Evolutionary conservation across 1,140 invertebrate species (phyloP), one percentile per base, ranked within the genome.

Genomic region (Macrotrachela quadricornifera): DNA sequence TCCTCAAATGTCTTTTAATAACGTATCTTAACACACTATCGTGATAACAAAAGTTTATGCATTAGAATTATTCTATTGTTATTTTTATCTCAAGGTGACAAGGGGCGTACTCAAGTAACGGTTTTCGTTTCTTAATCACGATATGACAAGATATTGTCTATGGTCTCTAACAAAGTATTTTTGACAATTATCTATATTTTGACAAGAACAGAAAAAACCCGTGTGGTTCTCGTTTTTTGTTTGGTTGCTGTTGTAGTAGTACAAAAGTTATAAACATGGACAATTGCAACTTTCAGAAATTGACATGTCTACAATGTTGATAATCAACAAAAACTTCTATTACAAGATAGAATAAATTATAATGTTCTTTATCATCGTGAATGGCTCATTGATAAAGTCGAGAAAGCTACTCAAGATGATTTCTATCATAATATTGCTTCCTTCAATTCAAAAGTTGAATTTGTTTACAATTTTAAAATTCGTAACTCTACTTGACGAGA

Each of bases 371-470:
- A 60, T 55, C 56, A 53, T 44, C 55, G 61, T 41, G 54, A 59
- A 41, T 45, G 61, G 10, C 56, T 60, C 49, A 55, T 61, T 50
- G 61, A 61, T 41, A 57, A 64, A 56, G 12, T 58, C 13, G 56
- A 60, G 18, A 50, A 59, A 13, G 49, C 46, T 14, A 46, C 55
- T 16, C 37, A 51, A 14, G 38, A 51, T 12, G 55, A 63, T 13
- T 63, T 57, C 49, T 64, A 62, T 45, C 63, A 66, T 53, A 56
- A 57, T 9, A 50, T 66, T 0, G 64, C 61, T 50, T 59, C 64
- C 14, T 62, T 64, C 45, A 64, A 63, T 46, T 47, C 64, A 61
- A 56, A 59, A 41, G 58, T 57, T 21, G 63, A 62, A 48, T 65
- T 64, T 59, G 57, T 56, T 21, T 45, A 60, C 11, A 63, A 64